These are phyloP conservation scores for Argynnis bischoffii DNA, from an alignment of 2,888 invertebrate genomes.

Conservation along the genomic window DNA sequence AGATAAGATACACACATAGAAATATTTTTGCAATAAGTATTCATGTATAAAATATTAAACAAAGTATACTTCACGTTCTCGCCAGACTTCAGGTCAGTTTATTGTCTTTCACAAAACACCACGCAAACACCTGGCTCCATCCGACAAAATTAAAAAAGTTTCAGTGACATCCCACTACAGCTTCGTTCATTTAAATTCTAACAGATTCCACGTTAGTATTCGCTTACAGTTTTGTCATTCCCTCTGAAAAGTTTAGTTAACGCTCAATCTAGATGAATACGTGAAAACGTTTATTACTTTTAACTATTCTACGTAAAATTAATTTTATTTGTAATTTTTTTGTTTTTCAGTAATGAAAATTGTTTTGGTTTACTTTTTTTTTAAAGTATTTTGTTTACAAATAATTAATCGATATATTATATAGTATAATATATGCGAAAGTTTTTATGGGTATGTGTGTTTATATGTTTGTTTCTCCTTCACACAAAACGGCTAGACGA, in stretches of 20 bases:
- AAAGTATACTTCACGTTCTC: background rate
- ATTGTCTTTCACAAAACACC: background rate
- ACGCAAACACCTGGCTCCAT: slow-evolving; percentile 75
- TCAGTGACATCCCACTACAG: slow-evolving; percentile 53
- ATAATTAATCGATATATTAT: too few species aligned
- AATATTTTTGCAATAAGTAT: too few species aligned
- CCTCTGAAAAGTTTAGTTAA: slow-evolving; percentile 41
- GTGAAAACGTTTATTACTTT: slow-evolving; percentile 16
- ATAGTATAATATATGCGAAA: too few species aligned
- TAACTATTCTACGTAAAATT: background rate
- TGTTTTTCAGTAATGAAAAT: too few species aligned
- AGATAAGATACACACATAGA: too few species aligned
- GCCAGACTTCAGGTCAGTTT: slow-evolving; percentile 24
- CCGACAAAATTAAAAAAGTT: slow-evolving; percentile 80
- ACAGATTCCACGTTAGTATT: slow-evolving; percentile 71
- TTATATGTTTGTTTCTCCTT: too few species aligned
- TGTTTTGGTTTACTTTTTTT: too few species aligned
- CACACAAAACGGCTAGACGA: too few species aligned
- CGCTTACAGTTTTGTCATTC: slow-evolving; percentile 62
- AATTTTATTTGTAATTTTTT: too few species aligned
- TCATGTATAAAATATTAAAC: background rate
- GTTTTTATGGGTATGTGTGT: too few species aligned
- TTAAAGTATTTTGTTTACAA: too few species aligned
- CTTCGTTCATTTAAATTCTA: slow-evolving; percentile 74
- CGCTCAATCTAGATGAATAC: slow-evolving; percentile 24